A percentile compares a stretch with the other conserved stretches of the same genome.
These are phyloP conservation scores for Bradypus variegatus DNA, from an alignment of 2,797 vertebrate genomes.

Conservation along the genomic window DNA sequence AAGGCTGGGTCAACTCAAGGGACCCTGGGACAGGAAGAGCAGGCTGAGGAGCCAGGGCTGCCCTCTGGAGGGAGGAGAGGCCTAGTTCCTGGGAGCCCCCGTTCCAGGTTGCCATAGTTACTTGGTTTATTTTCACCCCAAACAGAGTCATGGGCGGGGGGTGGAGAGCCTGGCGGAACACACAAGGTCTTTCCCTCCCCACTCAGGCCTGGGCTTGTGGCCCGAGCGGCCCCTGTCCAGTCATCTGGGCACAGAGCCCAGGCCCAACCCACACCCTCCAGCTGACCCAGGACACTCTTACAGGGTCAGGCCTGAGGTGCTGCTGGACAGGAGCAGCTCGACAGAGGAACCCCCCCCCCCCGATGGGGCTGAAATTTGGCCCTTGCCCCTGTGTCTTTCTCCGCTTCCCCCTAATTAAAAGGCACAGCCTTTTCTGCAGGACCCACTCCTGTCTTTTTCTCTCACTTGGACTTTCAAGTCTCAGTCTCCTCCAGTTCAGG, in stretches of 20 bases:
- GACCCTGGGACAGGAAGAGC: neutral
- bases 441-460: neutral
- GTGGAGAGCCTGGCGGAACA: conserved; percentile 54
- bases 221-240: conserved; percentile 62
- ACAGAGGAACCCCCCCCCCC: neutral
- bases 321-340: neutral
- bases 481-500: neutral
- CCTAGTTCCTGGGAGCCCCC: conserved; percentile 56
- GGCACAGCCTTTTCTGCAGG: neutral
- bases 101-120: conserved; percentile 56
- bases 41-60: conserved; percentile 26
- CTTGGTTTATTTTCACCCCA: conserved; percentile 60
- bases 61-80: conserved; percentile 44
- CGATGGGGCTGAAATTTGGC: neutral
- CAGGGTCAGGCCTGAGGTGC: conserved; percentile 23
- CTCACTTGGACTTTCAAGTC: neutral
- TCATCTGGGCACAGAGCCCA: conserved; percentile 57
- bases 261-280: conserved; percentile 54
- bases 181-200: conserved; percentile 48
- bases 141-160: conserved; percentile 46
- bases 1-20: neutral
- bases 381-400: neutral
- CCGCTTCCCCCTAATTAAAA: neutral
- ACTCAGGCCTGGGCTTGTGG: conserved; percentile 51
- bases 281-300: conserved; percentile 58